Evolutionary conservation across 2,888 invertebrate genomes (phyloP).

Genomic region (Nematopogon swammerdamellus): DNA sequence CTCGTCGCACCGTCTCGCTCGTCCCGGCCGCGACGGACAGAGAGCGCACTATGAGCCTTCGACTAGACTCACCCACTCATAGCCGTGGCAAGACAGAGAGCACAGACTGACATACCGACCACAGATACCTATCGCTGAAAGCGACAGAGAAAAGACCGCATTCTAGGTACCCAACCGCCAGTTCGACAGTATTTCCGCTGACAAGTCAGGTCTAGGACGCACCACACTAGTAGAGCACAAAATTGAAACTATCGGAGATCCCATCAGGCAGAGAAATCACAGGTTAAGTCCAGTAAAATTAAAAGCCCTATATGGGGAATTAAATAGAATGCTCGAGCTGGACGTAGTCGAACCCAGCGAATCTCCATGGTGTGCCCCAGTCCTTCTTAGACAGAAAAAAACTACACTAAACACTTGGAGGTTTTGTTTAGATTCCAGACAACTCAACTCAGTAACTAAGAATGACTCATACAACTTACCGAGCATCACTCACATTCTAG

Average conservation of each 20-base stretch:
- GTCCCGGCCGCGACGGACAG: too few relatives aligned
- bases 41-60: too few relatives aligned
- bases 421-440: conserved; percentile 15
- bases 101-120: too few relatives aligned
- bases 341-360: conserved; percentile 1
- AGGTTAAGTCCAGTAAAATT: not conserved
- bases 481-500: conserved; percentile 4
- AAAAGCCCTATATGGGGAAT: not conserved
- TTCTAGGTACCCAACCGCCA: too few relatives aligned
- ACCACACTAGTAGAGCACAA: not conserved
- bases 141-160: too few relatives aligned
- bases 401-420: conserved; percentile 4
- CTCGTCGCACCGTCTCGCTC: too few relatives aligned
- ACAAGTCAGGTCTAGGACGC: not conserved
- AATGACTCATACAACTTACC: conserved; percentile 12
- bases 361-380: conserved; percentile 1
- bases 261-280: not conserved
- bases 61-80: too few relatives aligned
- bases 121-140: too few relatives aligned
- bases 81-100: too few relatives aligned
- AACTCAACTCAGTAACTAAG: conserved; percentile 11
- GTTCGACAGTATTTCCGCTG: not conserved
- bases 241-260: not conserved
- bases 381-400: not conserved
- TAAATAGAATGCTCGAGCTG: conserved; percentile 1